Evolutionary conservation across 2,113 vertebrate species (phyloP).

Genomic region (Thymallus thymallus): DNA sequence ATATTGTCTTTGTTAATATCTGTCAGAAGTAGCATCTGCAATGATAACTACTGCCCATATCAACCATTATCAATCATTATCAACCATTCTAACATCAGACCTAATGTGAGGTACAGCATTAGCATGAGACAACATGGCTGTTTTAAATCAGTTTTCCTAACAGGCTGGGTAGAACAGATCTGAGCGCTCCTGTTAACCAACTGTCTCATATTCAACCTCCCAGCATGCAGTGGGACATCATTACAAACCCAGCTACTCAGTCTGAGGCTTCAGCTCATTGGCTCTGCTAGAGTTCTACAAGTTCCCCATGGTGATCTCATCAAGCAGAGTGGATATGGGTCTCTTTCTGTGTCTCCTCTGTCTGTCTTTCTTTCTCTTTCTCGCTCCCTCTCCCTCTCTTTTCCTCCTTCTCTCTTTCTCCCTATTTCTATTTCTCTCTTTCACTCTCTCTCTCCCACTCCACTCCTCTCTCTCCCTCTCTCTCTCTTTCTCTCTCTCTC

Average conservation of each 20-base stretch:
- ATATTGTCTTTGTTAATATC: background rate
- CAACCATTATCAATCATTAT: no score
- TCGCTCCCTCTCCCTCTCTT: conserved; percentile 16
- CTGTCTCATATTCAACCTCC: conserved; percentile 12
- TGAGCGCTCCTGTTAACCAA: no score
- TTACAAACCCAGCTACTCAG: conserved; percentile 24
- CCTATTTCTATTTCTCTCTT: conserved; percentile 7
- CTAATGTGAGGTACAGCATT: background rate
- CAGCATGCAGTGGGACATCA: conserved; percentile 11
- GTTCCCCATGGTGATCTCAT: no score
- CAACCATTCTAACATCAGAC: background rate
- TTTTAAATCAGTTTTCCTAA: conserved; percentile 26
- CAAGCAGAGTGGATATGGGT: no score
- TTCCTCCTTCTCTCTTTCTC: conserved; percentile 15
- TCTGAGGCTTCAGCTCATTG: conserved; percentile 31
- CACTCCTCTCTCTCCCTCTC: background rate
- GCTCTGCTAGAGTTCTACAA: background rate
- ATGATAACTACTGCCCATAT: no score
- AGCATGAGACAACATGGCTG: background rate
- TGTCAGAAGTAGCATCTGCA: no score
- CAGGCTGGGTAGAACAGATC: conserved; percentile 5
- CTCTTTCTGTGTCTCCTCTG: conserved; percentile 18
- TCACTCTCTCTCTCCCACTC: conserved; percentile 7
- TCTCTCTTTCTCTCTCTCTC: background rate
- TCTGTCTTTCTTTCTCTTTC: conserved; percentile 12